A percentile compares a stretch with the other conserved stretches of the same genome.
phyloP scores from a whole-genome alignment of 1,140 invertebrate genomes.

The Tetramorium parvispinum region DNA sequence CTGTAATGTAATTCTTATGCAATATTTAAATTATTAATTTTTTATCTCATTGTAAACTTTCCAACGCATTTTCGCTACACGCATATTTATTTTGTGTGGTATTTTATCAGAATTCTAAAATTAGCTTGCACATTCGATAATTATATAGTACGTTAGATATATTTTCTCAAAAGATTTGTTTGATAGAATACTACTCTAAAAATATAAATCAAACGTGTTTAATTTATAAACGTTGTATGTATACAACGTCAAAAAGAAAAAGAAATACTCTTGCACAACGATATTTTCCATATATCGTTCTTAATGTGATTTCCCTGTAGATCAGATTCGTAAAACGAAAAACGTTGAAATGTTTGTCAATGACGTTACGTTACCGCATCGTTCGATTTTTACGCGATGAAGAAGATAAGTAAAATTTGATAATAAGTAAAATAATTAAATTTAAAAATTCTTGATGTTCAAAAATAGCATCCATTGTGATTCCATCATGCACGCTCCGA shows the following conservation, averaged over 20 bases:
- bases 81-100: background rate
- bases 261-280: background rate
- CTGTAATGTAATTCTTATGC: background rate
- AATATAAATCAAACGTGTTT: background rate
- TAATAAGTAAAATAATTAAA: background rate
- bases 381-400: background rate
- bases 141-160: background rate
- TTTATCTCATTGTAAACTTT: background rate
- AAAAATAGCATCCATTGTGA: background rate
- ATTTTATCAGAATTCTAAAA: background rate
- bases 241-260: background rate
- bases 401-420: background rate
- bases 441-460: slow-evolving; percentile 7
- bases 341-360: background rate
- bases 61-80: background rate
- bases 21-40: background rate
- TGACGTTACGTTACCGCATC: background rate
- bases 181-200: background rate
- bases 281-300: background rate
- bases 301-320: slow-evolving; percentile 11
- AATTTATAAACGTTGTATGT: background rate
- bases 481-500: background rate
- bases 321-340: background rate
- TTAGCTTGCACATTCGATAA: background rate
- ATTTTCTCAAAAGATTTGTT: background rate